Conservation (phyloP, 2,113 vertebrate species). For the Pyrgilauda ruficollis region DNA sequence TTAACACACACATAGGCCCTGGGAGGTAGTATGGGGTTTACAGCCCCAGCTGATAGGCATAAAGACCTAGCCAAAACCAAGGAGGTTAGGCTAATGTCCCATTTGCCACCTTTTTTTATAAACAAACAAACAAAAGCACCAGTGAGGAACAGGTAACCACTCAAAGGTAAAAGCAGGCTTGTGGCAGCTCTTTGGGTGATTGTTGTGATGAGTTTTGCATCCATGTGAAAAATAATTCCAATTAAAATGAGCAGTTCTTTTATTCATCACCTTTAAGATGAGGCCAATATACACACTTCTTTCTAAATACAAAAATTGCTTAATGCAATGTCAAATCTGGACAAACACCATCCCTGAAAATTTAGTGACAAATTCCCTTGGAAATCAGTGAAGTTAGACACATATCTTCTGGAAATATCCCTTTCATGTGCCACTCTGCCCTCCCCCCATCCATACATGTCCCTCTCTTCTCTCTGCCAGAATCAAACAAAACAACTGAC, state of each 20-base stretch:
- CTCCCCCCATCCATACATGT: accelerated
- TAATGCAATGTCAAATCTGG: neutral
- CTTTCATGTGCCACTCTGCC: neutral
- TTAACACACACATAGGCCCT: neutral
- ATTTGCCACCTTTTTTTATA: accelerated
- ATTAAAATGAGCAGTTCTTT: neutral
- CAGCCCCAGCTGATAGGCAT: neutral
- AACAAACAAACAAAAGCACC: neutral
- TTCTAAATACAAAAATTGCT: neutral
- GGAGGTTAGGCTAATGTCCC: neutral
- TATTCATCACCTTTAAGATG: neutral
- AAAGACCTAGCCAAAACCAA: neutral
- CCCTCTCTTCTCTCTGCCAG: neutral
- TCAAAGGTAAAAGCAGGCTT: neutral
- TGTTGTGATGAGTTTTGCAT: neutral
- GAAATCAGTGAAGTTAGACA: neutral
- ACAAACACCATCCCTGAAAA: neutral
- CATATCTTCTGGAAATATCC: neutral
- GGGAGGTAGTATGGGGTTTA: neutral
- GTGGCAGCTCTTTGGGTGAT: neutral
- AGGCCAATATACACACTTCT: neutral
- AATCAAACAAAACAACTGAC: neutral
- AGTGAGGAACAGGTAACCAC: neutral
- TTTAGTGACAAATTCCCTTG: neutral
- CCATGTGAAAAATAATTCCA: neutral